Conservation (phyloP, 1,140 invertebrate genomes). For the Drosophila melanica region DNA sequence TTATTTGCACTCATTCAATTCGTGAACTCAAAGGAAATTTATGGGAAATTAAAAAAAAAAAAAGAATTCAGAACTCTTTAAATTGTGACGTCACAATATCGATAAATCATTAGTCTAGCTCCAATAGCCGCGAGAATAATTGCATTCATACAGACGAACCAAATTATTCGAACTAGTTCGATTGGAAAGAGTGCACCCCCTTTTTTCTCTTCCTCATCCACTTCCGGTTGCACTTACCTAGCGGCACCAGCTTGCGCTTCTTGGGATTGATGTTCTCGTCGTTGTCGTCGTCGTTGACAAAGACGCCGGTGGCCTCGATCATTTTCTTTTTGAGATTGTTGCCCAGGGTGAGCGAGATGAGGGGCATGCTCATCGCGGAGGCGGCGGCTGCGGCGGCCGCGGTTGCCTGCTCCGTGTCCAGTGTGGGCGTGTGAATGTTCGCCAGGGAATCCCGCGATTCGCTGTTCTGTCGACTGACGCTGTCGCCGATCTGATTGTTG, state of each 20-base stretch:
- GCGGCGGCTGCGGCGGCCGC: constrained; percentile 48
- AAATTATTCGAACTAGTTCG: too few relatives aligned
- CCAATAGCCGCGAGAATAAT: too few relatives aligned
- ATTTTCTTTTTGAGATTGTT: constrained; percentile 88
- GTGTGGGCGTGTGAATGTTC: constrained; percentile 64
- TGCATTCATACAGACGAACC: too few relatives aligned
- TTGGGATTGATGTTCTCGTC: constrained; percentile 88
- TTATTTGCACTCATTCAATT: too few relatives aligned
- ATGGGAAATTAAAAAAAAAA: too few relatives aligned
- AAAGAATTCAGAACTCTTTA: too few relatives aligned
- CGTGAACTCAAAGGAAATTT: too few relatives aligned
- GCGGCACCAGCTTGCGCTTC: constrained; percentile 93
- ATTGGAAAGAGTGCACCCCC: too few relatives aligned
- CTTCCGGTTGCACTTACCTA: constrained; percentile 85
- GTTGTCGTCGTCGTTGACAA: constrained; percentile 95
- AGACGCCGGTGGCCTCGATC: constrained; percentile 94
- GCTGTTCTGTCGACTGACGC: constrained; percentile 71
- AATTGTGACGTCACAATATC: too few relatives aligned
- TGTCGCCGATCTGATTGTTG: constrained; percentile 36
- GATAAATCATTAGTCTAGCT: too few relatives aligned
- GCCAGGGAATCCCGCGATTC: constrained; percentile 73
- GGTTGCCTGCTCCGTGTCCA: constrained; percentile 27
- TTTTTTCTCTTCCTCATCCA: too few relatives aligned
- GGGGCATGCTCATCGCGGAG: constrained; percentile 71
- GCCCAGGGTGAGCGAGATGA: constrained; percentile 75